Base-by-base conservation (phyloP, 2,888 invertebrate species). In the Hypolimnas misippus region DNA sequence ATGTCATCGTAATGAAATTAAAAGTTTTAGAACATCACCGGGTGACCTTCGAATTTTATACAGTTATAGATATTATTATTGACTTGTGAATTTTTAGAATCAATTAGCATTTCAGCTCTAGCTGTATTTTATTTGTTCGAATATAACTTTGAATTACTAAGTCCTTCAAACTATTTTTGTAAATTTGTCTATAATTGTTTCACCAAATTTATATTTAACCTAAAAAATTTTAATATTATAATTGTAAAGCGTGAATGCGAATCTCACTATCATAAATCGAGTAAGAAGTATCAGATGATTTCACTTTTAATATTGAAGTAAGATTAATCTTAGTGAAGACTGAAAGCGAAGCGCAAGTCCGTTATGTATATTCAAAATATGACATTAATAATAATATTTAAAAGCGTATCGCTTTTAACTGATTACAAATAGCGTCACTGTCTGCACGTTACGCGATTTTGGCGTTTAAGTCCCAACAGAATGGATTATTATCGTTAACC, bases 1-100 rank as follows among this genome's bases (percentile, higher is more conserved):
- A 83, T 77, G 81, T 81, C 81, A 83, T 68, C 73, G 50, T 25
- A 50, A 66, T 76, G 68, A 75, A 79, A 81, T 81, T 81, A 81
- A 79, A 74, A 79, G 71, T 76, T 57, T 62, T 65, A 62, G 62
- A 65, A 55, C 57, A 65, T 54, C 31, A 44, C 19, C n/a, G 49
- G 8, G 35, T 19, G 65, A 50, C 64, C 64, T 61, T 61, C 56
- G n/a, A 17, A 44, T 16, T 51, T 38, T 59, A 42, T 65, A 57
- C 64, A 57, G 64, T 65, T 65, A 64, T 33, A 29, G 29, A n/a
- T n/a, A n/a, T n/a, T n/a, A n/a, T n/a, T 31, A 25, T 25, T 10
- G 10, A 31, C n/a, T 16, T 14, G 14, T 31, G 17, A 12, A 33
- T 31, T 46, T n/a, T 5, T 16, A 38, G 2, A 38, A 38, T n/a